Evolutionary conservation across 2,888 invertebrate species (phyloP).

Genomic region (Diaperis boleti): DNA sequence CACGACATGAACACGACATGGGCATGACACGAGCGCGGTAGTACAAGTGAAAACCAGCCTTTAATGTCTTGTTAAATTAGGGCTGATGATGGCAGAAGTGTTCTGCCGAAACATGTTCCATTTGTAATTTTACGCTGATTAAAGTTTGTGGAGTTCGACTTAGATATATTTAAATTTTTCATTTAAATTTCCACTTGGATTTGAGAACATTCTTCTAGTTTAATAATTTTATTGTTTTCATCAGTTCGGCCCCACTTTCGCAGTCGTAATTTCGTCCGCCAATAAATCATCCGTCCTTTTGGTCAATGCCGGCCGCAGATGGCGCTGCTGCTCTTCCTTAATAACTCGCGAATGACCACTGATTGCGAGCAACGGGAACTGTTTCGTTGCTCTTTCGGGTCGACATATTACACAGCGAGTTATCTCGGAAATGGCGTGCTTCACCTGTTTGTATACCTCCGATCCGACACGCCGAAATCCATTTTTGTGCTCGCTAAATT

Average conservation of each 20-base stretch:
- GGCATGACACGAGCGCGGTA: too few species aligned
- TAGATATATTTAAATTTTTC: neutral
- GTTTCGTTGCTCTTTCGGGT: conserved; percentile 18
- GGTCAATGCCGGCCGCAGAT: conserved; percentile 32
- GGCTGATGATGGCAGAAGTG: too few species aligned
- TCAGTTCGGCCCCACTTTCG: too few species aligned
- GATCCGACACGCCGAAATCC: conserved; percentile 16
- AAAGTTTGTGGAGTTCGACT: too few species aligned
- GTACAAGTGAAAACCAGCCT: too few species aligned
- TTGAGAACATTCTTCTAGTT: too few species aligned
- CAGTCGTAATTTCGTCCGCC: conserved; percentile 1
- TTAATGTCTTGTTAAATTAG: too few species aligned
- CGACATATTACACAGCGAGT: conserved; percentile 33
- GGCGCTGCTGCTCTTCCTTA: conserved; percentile 27
- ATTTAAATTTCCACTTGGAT: neutral
- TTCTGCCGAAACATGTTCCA: too few species aligned
- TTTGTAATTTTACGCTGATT: too few species aligned
- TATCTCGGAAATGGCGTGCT: conserved; percentile 34
- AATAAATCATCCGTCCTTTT: conserved; percentile 29
- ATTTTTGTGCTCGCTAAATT: conserved; percentile 35
- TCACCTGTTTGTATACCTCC: conserved; percentile 35
- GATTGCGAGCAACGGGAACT: conserved; percentile 40
- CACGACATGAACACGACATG: too few species aligned
- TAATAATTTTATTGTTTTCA: too few species aligned
- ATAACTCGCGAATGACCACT: conserved; percentile 36